Base-by-base conservation (phyloP, 2,888 invertebrate species). In the Steinernema scapterisci region DNA sequence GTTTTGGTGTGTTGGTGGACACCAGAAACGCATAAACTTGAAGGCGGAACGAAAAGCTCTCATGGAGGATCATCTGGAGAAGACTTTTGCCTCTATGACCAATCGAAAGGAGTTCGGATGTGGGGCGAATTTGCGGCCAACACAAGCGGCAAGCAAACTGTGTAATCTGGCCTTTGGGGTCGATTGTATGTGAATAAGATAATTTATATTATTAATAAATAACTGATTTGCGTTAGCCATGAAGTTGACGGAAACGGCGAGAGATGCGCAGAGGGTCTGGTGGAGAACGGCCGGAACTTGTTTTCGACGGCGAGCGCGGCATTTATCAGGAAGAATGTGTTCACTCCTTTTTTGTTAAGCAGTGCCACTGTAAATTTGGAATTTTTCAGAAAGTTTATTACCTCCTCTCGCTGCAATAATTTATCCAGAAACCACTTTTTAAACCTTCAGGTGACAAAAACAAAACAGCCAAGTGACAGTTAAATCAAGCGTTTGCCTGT, bases 1-100 rank as follows among this genome's bases (percentile, higher is more conserved):
- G 5, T 80, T 80, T 73, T 80, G 80, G 80, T 80, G 80, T 51
- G 70, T 76, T 25, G 82, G 75, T 16, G 80, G 78, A 13, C 45
- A 70, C 23, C 56, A 75, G 54, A 46, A 74, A 71, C 51, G 73
- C 11, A 80, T 80, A 54, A 78, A 72, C n/a, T 71, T 81, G 72
- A 9, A 19, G 25, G 44, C 27, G 19, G 63, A 27, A 38, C 1
- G 13, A 13, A 63, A 31, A 31, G 31, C 16, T 5, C 31, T 63
- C 2, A 25, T 63, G 11, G 63, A 63, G 31, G 63, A 63, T 9
- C 63, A 63, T n/a, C 7, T 63, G 6, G 63, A 63, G n/a, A 63
- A 27, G 7, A 63, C 63, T 1, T 63, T 63, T 31, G 27, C 63
- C 1, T 63, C 63, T 1, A 9, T 63, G 16, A 63, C 16, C 19